Percentiles rank a stretch among this genome's conserved stretches.
phyloP scores from a whole-genome alignment of 1,140 invertebrate species.

The Archegozetes longisetosus region DNA sequence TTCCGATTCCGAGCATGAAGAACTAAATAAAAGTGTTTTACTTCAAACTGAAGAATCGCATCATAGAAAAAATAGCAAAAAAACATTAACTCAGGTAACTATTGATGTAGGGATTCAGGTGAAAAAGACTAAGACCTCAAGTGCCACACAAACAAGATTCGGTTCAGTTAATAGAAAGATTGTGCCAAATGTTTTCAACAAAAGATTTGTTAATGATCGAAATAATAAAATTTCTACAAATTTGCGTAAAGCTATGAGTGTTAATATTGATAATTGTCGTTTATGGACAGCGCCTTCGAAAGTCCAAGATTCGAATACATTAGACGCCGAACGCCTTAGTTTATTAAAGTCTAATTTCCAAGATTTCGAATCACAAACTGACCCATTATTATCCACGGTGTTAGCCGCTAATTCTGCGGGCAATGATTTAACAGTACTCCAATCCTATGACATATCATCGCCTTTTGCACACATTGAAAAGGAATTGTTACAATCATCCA shows the following conservation, averaged over 20 bases:
- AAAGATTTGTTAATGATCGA: no score
- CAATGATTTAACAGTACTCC: slow-evolving; percentile 20
- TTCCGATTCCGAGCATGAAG: background rate
- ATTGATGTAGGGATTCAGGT: slow-evolving; percentile 1
- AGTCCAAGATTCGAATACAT: background rate
- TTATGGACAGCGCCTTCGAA: background rate
- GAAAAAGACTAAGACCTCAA: background rate
- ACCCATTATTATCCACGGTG: slow-evolving; percentile 19
- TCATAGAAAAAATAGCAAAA: background rate
- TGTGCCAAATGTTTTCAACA: no score
- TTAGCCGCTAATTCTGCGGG: slow-evolving; percentile 23
- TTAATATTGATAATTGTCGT: background rate
- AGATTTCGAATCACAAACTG: slow-evolving; percentile 24
- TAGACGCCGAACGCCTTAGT: background rate
- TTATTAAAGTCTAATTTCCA: background rate
- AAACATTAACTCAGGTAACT: background rate
- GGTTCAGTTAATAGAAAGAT: background rate
- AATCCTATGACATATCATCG: slow-evolving; percentile 19
- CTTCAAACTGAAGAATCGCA: background rate
- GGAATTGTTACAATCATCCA: slow-evolving; percentile 5
- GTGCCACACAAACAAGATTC: slow-evolving; percentile 9
- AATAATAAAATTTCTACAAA: background rate
- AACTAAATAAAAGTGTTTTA: background rate
- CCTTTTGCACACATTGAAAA: slow-evolving; percentile 22
- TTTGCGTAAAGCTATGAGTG: background rate